These are phyloP conservation scores for Zalophus californianus DNA, from an alignment of 2,797 vertebrate species.

Conservation along the genomic window DNA sequence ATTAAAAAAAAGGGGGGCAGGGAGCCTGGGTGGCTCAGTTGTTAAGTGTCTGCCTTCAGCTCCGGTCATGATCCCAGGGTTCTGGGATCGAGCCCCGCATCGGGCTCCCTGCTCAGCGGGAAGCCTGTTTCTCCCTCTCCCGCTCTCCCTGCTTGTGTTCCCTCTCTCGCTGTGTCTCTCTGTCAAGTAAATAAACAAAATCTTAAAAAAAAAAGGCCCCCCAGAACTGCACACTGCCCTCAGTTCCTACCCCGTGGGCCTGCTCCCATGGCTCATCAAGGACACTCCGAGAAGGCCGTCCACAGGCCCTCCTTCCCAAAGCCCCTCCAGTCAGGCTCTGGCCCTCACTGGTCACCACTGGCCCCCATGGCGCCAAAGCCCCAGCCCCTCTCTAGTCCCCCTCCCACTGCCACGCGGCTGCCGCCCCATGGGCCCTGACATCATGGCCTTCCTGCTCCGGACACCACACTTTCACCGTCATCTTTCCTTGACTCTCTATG, in stretches of 20 bases:
- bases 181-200: no score
- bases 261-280: not conserved
- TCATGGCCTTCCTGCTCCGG: no score
- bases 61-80: no score
- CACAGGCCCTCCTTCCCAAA: fast-evolving
- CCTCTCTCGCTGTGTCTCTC: no score
- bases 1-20: not conserved
- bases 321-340: not conserved
- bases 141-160: no score
- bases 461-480: fast-evolving
- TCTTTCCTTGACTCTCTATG: not conserved
- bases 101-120: no score
- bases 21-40: no score
- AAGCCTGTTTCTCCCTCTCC: no score
- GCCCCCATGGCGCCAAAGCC: not conserved
- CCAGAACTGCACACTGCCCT: not conserved
- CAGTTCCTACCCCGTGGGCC: not conserved
- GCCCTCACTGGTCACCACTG: not conserved
- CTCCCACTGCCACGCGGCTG: no score
- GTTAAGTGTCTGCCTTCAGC: no score
- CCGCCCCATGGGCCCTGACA: not conserved
- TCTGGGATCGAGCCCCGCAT: no score
- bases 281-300: not conserved
- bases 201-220: not conserved
- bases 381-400: not conserved